A percentile compares a stretch with the other conserved stretches of the same genome.
Evolutionary conservation across 2,888 invertebrate genomes (phyloP).

Genomic region (Oligia fasciuncula): DNA sequence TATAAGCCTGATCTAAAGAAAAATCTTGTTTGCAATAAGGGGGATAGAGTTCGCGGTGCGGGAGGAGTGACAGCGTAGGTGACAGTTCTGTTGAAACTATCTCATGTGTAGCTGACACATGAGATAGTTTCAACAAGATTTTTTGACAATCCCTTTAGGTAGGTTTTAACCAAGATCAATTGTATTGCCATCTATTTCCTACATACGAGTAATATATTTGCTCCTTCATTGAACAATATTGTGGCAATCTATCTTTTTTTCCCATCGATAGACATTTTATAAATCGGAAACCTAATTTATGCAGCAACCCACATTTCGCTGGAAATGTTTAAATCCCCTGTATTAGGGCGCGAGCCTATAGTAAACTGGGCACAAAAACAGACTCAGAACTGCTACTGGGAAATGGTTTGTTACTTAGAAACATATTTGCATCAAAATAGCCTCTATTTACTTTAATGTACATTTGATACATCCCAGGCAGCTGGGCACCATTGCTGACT

Average conservation of each 20-base stretch:
- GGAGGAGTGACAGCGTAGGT: no score
- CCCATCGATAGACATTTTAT: background rate
- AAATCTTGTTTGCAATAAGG: no score
- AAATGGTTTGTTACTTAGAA: background rate
- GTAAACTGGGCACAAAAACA: background rate
- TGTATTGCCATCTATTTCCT: background rate
- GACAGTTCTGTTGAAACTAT: background rate
- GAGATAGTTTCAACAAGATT: background rate
- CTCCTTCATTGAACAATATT: background rate
- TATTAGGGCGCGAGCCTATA: background rate
- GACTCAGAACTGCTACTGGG: background rate
- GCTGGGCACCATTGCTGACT: background rate
- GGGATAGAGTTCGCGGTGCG: background rate
- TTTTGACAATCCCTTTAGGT: background rate
- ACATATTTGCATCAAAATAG: background rate
- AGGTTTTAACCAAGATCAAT: background rate
- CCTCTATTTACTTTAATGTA: background rate
- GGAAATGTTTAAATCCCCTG: background rate
- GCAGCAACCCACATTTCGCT: background rate
- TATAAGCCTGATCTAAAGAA: no score
- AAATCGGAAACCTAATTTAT: background rate
- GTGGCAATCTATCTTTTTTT: background rate
- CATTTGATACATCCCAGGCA: background rate
- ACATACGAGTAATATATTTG: background rate
- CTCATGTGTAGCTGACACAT: background rate